Evolutionary conservation across 2,797 vertebrate species (phyloP), one percentile per base, ranked within the genome.

Genomic region (Cyprinella venusta): DNA sequence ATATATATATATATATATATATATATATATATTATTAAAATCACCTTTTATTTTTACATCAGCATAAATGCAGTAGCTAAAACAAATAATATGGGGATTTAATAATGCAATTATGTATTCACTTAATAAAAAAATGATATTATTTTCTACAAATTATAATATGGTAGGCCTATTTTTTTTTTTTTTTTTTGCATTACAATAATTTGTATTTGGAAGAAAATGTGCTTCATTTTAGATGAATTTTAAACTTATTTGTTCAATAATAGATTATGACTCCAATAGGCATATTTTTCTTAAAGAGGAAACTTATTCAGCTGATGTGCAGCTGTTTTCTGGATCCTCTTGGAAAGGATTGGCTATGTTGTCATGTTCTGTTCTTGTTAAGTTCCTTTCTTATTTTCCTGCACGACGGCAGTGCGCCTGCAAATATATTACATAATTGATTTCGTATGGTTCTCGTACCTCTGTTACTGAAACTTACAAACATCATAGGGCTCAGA

Each of bases 251-350:
- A 45, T 24, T 42, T n/a, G 13, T 42, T n/a, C 12, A 42, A 8
- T 7, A 42, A 68, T 69, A 42, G 45, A 48, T 21, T 26, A 6
- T 61, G 24, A 30, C 82, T 92, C 89, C 75, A 54, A 19, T 12
- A 24, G 85, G 84, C 89, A 90, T 30, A 48, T 16, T 12, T 70
- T 71, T 83, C 61, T n/a, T n/a, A n/a, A n/a, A n/a, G n/a, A 87
- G 84, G 80, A 83, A 88, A 50, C 40, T 83, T 80, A 87, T 91
- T 92, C 85, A 90, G 90, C 86, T 86, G 86, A 90, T 42, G 80
- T 85, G 87, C 91, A 93, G 91, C 89, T 93, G 92, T 84, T 90
- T 91, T 88, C 85, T 86, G 85, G 79, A 81, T 88, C 86, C 86
- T 70, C 68, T 72, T 40, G 75, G 87, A 90, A 80, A 84, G 54